A percentile compares a stretch with the other conserved stretches of the same genome.
Evolutionary conservation across 2,888 invertebrate species (phyloP).

Genomic region (Phaedon cochleariae): DNA sequence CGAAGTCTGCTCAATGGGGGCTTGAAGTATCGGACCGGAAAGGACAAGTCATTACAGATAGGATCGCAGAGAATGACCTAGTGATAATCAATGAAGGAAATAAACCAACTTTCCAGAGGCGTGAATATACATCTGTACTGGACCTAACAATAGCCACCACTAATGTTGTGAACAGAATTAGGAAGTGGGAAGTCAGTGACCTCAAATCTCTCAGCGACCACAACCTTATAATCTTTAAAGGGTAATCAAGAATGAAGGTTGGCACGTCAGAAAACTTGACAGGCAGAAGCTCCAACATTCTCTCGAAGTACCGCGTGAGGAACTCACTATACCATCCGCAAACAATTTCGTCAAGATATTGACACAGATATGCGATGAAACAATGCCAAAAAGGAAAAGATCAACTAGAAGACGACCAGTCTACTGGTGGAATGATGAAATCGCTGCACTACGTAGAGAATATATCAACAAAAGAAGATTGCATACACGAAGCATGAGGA

Average conservation of each 20-base stretch:
- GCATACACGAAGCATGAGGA: slow-evolving; percentile 10
- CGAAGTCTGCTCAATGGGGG: slow-evolving; percentile 28
- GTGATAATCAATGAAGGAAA: slow-evolving; percentile 20
- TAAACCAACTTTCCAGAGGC: slow-evolving; percentile 13
- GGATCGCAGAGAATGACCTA: slow-evolving; percentile 21
- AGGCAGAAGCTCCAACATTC: slow-evolving; percentile 14
- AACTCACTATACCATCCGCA: no score
- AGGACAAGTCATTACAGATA: slow-evolving; percentile 27
- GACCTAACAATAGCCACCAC: background rate
- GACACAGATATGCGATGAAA: slow-evolving; percentile 14
- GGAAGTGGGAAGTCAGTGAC: slow-evolving; percentile 20
- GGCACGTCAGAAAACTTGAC: slow-evolving; percentile 25
- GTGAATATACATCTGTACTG: slow-evolving; percentile 12
- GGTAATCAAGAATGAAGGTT: background rate
- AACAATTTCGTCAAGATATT: no score
- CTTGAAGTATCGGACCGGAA: slow-evolving; percentile 11
- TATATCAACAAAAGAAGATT: slow-evolving; percentile 13
- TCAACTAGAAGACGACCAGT: background rate
- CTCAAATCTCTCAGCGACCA: slow-evolving; percentile 30
- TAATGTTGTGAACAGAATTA: background rate
- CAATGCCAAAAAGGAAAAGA: slow-evolving; percentile 22
- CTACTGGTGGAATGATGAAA: slow-evolving; percentile 31
- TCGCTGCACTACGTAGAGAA: background rate
- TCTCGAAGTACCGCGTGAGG: no score
- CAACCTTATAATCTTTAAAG: slow-evolving; percentile 12